Base-by-base conservation (phyloP, 2,888 invertebrate species). In the Eubasilissa splendida region DNA sequence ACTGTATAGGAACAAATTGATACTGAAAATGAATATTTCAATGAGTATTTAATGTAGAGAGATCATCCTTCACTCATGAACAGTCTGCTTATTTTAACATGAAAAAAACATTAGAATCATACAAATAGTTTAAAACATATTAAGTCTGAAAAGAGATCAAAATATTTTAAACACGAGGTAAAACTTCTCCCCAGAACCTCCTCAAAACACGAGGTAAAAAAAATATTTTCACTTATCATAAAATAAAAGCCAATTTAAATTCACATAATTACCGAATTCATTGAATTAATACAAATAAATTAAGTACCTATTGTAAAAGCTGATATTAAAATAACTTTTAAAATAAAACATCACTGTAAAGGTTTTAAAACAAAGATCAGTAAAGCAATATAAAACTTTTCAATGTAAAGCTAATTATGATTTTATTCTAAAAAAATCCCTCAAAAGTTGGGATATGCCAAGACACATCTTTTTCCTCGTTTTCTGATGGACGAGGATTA, bases 381-480 rank as follows among this genome's bases (percentile, higher is more conserved):
- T 52, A 76, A 76, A 54, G 76, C 54, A 63, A 31, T 65, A 73
- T 73, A 73, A 65, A 65, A 70, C 53, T 52, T 31, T 8, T 70
- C 70, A 22, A 52, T 10, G 42, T 65, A 33, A 12, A 68, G 14
- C 50, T 52, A 68, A 68, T 65, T 1, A 14, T 33, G 52, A 73
- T 33, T 60, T 60, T 56, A 79, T 56, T 54, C 73, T 80, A 82
- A 59, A 80, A 80, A 68, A 82, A 82, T 70, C 82, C 82, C 33
- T 82, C 82, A 75, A 82, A 82, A 5, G 82, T 82, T 4, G 82
- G 82, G 53, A 82, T 82, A 75, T 82, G 82, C 82, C 82, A 82
- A 11, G 82, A 70, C 8, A 65, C 79, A 31, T 77, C 81, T 66
- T 78, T 78, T 52, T 73, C 74, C 7, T 50, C 75, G 4, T 50